Conservation (phyloP, 2,113 vertebrate genomes). For the Scomber colias region DNA sequence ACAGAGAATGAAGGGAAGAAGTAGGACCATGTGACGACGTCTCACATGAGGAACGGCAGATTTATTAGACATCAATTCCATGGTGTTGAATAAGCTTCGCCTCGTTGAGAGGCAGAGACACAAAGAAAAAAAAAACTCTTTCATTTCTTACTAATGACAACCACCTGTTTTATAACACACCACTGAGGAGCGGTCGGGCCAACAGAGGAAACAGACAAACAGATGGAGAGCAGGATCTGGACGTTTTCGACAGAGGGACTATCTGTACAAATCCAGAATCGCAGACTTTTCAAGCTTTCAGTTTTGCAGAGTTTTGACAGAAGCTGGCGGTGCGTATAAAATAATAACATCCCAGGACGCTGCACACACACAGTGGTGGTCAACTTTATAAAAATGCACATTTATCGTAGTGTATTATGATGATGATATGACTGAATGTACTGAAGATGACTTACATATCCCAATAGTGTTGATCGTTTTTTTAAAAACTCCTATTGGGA, state of each 20-base stretch:
- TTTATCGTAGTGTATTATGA: conserved; percentile 88
- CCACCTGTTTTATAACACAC: conserved; percentile 88
- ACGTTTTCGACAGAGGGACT: conserved; percentile 34
- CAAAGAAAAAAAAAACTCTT: conserved; percentile 82
- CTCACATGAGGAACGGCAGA: conserved; percentile 91
- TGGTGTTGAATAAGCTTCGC: conserved; percentile 96
- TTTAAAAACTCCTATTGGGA: conserved; percentile 54
- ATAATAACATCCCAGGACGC: conserved; percentile 24
- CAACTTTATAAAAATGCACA: conserved; percentile 89
- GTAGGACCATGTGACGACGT: conserved; percentile 92
- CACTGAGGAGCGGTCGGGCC: conserved; percentile 11
- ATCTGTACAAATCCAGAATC: conserved; percentile 37
- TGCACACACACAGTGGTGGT: conserved; percentile 57
- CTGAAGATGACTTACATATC: conserved; percentile 89
- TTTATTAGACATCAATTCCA: conserved; percentile 96
- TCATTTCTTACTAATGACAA: conserved; percentile 92
- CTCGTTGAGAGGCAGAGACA: conserved; percentile 95
- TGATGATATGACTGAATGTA: conserved; percentile 94
- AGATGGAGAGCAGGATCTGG: conserved; percentile 25
- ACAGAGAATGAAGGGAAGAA: conserved; percentile 92
- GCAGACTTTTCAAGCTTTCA: conserved; percentile 38
- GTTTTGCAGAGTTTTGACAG: conserved; percentile 43
- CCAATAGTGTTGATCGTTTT: conserved; percentile 48
- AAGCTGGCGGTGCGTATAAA: conserved; percentile 4
- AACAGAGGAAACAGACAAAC: background rate